Percentiles rank a stretch among this genome's conserved stretches.
These are phyloP conservation scores for Daubentonia madagascariensis DNA, from an alignment of 2,113 vertebrate genomes.

Conservation along the genomic window DNA sequence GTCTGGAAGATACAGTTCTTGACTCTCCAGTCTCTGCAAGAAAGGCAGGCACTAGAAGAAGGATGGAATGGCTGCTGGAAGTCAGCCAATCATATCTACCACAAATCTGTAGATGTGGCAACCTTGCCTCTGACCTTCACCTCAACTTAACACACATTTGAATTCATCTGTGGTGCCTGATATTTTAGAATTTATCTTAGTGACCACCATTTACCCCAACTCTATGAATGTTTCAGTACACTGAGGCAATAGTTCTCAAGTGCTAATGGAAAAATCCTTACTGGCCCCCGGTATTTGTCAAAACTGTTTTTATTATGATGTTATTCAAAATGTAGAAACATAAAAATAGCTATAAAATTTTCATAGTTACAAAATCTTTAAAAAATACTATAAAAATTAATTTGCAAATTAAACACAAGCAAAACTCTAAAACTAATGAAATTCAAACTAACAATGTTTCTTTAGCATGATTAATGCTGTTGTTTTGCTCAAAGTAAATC, in stretches of 20 bases:
- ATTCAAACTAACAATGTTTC: slow-evolving; percentile 20
- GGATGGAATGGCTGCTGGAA: neutral
- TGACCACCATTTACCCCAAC: neutral
- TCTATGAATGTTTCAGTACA: neutral
- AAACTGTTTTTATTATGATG: slow-evolving; percentile 5
- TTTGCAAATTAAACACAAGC: slow-evolving; percentile 48
- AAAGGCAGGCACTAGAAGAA: neutral
- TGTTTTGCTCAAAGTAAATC: slow-evolving; percentile 42
- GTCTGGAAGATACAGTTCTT: slow-evolving; percentile 9
- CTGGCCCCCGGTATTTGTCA: neutral
- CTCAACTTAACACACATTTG: neutral
- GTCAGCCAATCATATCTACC: neutral
- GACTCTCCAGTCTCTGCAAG: neutral
- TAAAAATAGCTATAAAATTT: slow-evolving; percentile 38
- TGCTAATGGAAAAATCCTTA: neutral
- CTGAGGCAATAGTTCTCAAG: neutral
- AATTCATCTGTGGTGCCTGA: neutral
- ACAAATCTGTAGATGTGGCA: neutral
- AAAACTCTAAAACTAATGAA: slow-evolving; percentile 11
- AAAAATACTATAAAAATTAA: slow-evolving; percentile 36
- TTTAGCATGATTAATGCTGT: neutral
- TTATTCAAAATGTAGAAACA: slow-evolving; percentile 46
- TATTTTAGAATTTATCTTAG: neutral
- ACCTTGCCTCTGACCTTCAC: neutral
- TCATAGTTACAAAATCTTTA: slow-evolving; percentile 28